These are phyloP conservation scores for Ceyx margarethae DNA, from an alignment of 2,113 vertebrate genomes.

Conservation along the genomic window DNA sequence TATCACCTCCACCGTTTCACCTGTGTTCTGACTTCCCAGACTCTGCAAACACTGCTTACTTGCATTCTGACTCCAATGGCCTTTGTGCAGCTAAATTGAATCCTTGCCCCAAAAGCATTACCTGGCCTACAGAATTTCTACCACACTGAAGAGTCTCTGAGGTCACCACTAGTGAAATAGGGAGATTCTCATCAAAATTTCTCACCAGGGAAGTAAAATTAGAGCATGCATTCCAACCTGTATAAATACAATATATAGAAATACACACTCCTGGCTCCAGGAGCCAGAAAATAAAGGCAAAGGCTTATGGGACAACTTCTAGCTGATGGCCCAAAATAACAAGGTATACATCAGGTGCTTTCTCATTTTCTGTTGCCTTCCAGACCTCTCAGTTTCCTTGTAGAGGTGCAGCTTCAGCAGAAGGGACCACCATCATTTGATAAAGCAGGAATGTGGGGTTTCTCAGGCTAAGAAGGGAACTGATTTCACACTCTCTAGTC, in stretches of 20 bases:
- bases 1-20: not conserved
- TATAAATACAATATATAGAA: too few relatives aligned
- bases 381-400: not conserved
- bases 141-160: not conserved
- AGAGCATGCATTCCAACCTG: not conserved
- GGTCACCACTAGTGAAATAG: not conserved
- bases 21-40: not conserved
- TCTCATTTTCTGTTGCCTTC: not conserved
- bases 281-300: not conserved
- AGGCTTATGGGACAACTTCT: not conserved
- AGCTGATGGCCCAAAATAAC: not conserved
- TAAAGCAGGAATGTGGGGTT: not conserved
- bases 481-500: not conserved
- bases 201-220: not conserved
- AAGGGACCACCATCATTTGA: not conserved
- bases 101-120: not conserved
- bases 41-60: not conserved
- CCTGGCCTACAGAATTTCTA: not conserved
- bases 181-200: not conserved
- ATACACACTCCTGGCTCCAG: too few relatives aligned
- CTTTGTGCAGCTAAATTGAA: not conserved
- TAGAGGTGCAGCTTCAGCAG: not conserved
- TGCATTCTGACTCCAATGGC: not conserved
- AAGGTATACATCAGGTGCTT: not conserved
- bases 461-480: not conserved